Conservation (phyloP, 2,888 invertebrate genomes). For the Melinaea menophilus region DNA sequence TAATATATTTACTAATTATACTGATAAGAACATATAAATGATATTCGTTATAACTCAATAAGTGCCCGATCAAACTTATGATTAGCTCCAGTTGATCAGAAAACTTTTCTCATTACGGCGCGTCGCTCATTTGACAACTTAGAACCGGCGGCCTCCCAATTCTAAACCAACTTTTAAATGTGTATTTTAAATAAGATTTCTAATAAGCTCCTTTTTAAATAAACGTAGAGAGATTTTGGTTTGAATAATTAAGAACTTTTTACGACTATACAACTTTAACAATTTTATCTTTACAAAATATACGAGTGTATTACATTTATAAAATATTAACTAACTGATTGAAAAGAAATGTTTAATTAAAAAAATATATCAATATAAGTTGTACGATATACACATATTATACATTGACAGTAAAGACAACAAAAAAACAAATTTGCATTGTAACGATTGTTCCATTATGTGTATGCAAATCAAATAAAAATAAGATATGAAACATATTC, state of each 20-base stretch:
- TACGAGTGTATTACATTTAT: too few relatives aligned
- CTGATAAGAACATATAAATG: not conserved
- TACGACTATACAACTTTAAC: too few relatives aligned
- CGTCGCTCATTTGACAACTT: conserved; percentile 11
- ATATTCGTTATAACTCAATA: conserved; percentile 15
- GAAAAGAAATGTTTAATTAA: too few relatives aligned
- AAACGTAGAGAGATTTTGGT: not conserved
- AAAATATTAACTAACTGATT: too few relatives aligned
- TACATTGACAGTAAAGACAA: too few relatives aligned
- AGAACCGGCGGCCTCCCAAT: not conserved
- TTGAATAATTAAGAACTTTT: not conserved
- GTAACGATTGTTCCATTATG: conserved; percentile 9
- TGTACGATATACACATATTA: too few relatives aligned
- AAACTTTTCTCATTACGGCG: conserved; percentile 27
- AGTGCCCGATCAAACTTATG: conserved; percentile 19
- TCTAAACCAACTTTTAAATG: not conserved
- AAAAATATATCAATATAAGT: too few relatives aligned
- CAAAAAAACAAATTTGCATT: not conserved
- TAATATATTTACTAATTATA: too few relatives aligned
- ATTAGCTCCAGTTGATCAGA: conserved; percentile 22
- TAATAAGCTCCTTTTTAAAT: not conserved
- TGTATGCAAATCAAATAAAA: conserved; percentile 6
- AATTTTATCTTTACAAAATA: too few relatives aligned
- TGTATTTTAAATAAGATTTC: not conserved
- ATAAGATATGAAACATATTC: too few relatives aligned